phyloP scores from a whole-genome alignment of 2,888 invertebrate genomes.

The Acronicta psi region DNA sequence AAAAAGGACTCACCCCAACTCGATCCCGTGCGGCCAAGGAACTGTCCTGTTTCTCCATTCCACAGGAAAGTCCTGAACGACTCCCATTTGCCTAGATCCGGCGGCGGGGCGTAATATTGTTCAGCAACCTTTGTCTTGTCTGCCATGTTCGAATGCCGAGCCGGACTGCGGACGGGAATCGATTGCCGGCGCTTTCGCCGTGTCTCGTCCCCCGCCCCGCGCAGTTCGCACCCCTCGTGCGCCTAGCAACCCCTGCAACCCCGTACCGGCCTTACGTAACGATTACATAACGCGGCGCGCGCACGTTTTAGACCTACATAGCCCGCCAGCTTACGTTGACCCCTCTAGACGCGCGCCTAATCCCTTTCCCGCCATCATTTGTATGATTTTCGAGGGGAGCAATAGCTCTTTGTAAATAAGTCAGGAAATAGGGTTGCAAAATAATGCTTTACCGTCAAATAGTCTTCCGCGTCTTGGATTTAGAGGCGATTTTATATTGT shows the following conservation, averaged over 20 bases:
- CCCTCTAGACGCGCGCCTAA: slow-evolving; percentile 41
- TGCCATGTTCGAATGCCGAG: slow-evolving; percentile 90
- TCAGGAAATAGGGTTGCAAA: slow-evolving; percentile 57
- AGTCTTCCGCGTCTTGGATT: slow-evolving; percentile 9
- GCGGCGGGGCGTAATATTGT: slow-evolving; percentile 94
- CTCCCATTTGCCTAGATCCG: slow-evolving; percentile 95
- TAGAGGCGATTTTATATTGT: slow-evolving; percentile 43
- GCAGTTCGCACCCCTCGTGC: slow-evolving; percentile 60
- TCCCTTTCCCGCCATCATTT: slow-evolving; percentile 23
- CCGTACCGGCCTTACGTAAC: slow-evolving; percentile 81
- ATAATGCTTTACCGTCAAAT: slow-evolving; percentile 30
- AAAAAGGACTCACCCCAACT: slow-evolving; percentile 96
- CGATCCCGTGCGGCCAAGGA: slow-evolving; percentile 96
- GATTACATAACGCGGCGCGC: slow-evolving; percentile 86
- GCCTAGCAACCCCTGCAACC: slow-evolving; percentile 74
- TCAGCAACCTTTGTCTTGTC: slow-evolving; percentile 92
- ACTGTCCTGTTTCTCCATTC: slow-evolving; percentile 97
- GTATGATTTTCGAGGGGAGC: slow-evolving; percentile 32
- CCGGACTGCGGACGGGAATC: slow-evolving; percentile 85
- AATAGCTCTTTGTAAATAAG: slow-evolving; percentile 61
- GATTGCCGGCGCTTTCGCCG: slow-evolving; percentile 81
- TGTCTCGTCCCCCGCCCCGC: slow-evolving; percentile 57
- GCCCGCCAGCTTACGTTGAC: slow-evolving; percentile 56
- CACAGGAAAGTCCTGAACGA: slow-evolving; percentile 95
- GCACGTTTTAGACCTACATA: slow-evolving; percentile 75